Percentiles rank a stretch among this genome's conserved stretches.
phyloP scores from a whole-genome alignment of 2,888 invertebrate genomes.

The Lasioglossum malachurum region DNA sequence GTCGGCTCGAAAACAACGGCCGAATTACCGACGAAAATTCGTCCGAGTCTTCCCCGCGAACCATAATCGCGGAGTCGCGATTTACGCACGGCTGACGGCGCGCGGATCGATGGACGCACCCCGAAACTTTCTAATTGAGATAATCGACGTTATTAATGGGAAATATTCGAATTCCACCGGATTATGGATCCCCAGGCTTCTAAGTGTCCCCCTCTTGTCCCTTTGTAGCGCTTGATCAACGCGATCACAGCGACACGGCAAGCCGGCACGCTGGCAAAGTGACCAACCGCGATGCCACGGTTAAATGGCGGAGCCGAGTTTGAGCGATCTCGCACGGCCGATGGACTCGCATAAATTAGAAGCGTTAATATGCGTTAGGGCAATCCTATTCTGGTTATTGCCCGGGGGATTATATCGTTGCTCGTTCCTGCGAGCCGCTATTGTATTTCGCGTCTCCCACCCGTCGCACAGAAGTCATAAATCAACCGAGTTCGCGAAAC shows the following conservation, averaged over 20 bases:
- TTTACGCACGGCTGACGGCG: too few species aligned
- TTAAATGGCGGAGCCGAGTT: conserved; percentile 43
- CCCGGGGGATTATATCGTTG: conserved; percentile 54
- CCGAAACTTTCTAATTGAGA: conserved; percentile 27
- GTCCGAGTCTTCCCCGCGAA: not conserved
- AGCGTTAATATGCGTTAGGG: conserved; percentile 72
- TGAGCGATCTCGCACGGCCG: conserved; percentile 64
- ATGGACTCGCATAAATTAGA: conserved; percentile 75
- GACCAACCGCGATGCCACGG: conserved; percentile 57
- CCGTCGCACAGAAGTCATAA: conserved; percentile 18
- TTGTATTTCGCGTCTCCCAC: conserved; percentile 47
- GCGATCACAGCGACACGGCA: conserved; percentile 68
- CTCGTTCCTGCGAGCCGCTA: conserved; percentile 18
- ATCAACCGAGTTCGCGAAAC: conserved; percentile 21
- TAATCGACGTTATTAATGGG: conserved; percentile 28
- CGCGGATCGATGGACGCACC: not conserved
- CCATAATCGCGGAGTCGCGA: not conserved
- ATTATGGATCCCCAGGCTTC: conserved; percentile 31
- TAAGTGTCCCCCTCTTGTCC: conserved; percentile 48
- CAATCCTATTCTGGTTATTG: conserved; percentile 65
- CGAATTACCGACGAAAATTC: not conserved
- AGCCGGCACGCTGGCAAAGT: conserved; percentile 55
- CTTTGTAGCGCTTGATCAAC: conserved; percentile 70
- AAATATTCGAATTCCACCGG: conserved; percentile 50
- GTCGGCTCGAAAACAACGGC: not conserved